These are phyloP conservation scores for Hydrotaea diabolus DNA, from an alignment of 2,888 invertebrate genomes.

Conservation along the genomic window DNA sequence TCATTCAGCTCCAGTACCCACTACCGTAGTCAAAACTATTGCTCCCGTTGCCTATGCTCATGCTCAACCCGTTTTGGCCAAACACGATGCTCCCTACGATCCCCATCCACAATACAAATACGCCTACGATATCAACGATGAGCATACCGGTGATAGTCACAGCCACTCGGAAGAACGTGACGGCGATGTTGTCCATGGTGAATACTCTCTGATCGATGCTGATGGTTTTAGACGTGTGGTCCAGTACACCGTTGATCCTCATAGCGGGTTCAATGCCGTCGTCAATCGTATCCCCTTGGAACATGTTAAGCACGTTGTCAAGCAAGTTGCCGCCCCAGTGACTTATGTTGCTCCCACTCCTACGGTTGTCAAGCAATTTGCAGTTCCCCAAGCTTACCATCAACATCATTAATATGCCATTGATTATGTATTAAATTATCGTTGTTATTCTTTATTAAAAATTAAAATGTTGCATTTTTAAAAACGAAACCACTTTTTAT, in stretches of 20 bases:
- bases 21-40: slow-evolving; percentile 31
- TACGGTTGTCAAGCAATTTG: slow-evolving; percentile 46
- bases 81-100: slow-evolving; percentile 76
- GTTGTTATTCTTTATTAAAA: slow-evolving; percentile 6
- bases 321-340: slow-evolving; percentile 53
- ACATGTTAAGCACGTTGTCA: slow-evolving; percentile 67
- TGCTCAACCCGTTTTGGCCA: slow-evolving; percentile 72
- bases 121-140: slow-evolving; percentile 76
- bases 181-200: slow-evolving; percentile 77
- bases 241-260: slow-evolving; percentile 69
- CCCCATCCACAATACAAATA: slow-evolving; percentile 76
- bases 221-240: slow-evolving; percentile 76
- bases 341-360: slow-evolving; percentile 71
- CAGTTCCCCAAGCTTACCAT: slow-evolving; percentile 69
- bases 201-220: slow-evolving; percentile 77
- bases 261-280: slow-evolving; percentile 71
- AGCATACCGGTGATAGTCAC: slow-evolving; percentile 77
- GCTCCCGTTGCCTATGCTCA: slow-evolving; percentile 54
- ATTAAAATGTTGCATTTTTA: slow-evolving; percentile 43
- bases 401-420: slow-evolving; percentile 64
- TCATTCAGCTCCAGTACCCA: slow-evolving; percentile 2
- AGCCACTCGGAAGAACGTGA: slow-evolving; percentile 77
- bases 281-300: slow-evolving; percentile 70
- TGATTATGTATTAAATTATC: neutral
- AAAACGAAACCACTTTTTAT: neutral